These are phyloP conservation scores for Labeo rohita DNA, from an alignment of 2,113 vertebrate genomes.

Conservation along the genomic window DNA sequence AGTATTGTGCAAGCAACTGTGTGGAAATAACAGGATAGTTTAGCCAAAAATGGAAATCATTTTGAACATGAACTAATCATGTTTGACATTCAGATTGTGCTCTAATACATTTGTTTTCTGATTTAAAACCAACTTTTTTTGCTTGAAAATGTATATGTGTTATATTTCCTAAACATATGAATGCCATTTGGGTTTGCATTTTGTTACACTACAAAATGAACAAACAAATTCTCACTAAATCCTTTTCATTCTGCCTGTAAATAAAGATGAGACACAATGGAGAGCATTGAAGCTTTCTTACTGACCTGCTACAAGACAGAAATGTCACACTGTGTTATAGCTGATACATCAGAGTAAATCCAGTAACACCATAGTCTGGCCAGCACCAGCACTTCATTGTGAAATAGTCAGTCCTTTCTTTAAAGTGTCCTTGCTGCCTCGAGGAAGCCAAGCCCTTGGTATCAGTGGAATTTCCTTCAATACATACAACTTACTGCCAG, in stretches of 20 bases:
- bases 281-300: slow-evolving; percentile 44
- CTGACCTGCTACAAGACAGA: slow-evolving; percentile 53
- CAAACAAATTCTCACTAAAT: background rate
- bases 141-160: background rate
- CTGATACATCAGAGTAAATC: slow-evolving; percentile 42
- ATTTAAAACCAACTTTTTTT: too few relatives aligned
- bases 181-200: background rate
- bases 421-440: slow-evolving; percentile 1
- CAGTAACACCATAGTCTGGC: slow-evolving; percentile 33
- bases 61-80: too few relatives aligned
- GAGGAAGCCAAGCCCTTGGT: background rate
- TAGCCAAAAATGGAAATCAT: too few relatives aligned
- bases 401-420: slow-evolving; percentile 45
- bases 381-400: slow-evolving; percentile 45
- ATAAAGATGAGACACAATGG: slow-evolving; percentile 37
- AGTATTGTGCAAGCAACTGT: too few relatives aligned
- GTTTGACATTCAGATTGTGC: too few relatives aligned
- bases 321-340: slow-evolving; percentile 56
- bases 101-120: too few relatives aligned
- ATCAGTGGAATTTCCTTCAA: slow-evolving; percentile 18
- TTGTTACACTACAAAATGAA: background rate
- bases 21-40: too few relatives aligned
- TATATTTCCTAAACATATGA: background rate
- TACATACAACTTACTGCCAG: slow-evolving; percentile 1
- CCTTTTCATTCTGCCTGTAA: background rate